Evolutionary conservation across 2,113 vertebrate species (phyloP).

Genomic region (Solenodon paradoxus): DNA sequence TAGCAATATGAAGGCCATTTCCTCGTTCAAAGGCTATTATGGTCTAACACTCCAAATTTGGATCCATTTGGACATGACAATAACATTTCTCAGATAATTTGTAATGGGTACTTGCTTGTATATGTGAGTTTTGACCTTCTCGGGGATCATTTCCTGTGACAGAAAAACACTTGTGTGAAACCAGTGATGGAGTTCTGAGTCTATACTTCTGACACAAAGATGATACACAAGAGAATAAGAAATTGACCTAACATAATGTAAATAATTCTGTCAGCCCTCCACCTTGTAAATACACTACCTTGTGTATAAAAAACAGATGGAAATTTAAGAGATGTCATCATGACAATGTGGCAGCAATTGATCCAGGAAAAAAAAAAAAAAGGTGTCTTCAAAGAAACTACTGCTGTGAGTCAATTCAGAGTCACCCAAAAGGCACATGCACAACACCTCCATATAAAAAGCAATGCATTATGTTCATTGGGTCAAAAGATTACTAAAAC

Average conservation of each 20-base stretch:
- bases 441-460: fast-evolving
- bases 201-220: neutral
- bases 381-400: neutral
- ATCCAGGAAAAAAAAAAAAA: neutral
- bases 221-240: neutral
- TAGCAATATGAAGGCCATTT: neutral
- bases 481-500: neutral
- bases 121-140: neutral
- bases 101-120: neutral
- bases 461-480: fast-evolving
- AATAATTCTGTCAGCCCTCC: neutral
- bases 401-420: neutral
- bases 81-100: neutral
- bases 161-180: neutral
- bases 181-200: neutral
- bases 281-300: neutral
- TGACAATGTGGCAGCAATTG: neutral
- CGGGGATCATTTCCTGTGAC: neutral
- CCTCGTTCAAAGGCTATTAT: neutral
- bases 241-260: neutral
- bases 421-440: fast-evolving
- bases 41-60: neutral
- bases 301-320: neutral
- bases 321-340: neutral
- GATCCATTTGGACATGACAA: neutral